Conservation (phyloP, 2,888 invertebrate genomes). For the Apeira syringaria region DNA sequence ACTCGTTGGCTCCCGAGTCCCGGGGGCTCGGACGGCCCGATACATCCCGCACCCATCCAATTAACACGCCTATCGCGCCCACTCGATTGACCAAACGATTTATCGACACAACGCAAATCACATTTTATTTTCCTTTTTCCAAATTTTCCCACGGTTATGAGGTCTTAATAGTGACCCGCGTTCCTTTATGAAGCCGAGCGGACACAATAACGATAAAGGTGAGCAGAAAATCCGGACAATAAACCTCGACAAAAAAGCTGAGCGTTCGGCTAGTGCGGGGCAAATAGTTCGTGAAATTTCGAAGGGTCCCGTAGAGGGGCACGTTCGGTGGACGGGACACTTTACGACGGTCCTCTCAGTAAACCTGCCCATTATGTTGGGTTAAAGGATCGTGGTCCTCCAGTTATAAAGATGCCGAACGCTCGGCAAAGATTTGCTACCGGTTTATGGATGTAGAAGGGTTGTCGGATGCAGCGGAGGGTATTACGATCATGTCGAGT, state of each 20-base stretch:
- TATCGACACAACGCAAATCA: constrained; percentile 54
- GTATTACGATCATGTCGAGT: constrained; percentile 80
- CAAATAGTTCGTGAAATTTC: constrained; percentile 83
- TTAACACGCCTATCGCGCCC: constrained; percentile 76
- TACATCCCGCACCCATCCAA: constrained; percentile 63
- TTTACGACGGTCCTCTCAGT: constrained; percentile 80
- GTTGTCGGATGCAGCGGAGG: constrained; percentile 72
- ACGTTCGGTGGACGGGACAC: constrained; percentile 64
- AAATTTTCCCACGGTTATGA: constrained; percentile 81
- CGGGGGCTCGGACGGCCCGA: constrained; percentile 26
- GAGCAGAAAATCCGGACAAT: constrained; percentile 82
- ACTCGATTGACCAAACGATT: constrained; percentile 68
- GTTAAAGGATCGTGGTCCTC: constrained; percentile 78
- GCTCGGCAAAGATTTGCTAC: constrained; percentile 76
- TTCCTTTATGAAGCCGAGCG: constrained; percentile 80
- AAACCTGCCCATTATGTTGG: constrained; percentile 82
- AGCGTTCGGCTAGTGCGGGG: constrained; percentile 75
- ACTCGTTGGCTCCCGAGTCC: constrained; percentile 43
- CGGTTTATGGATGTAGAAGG: constrained; percentile 80
- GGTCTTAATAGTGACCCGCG: constrained; percentile 77
- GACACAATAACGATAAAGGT: constrained; percentile 83
- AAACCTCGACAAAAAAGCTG: constrained; percentile 80
- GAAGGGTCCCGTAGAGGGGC: constrained; percentile 66
- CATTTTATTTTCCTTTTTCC: constrained; percentile 38
- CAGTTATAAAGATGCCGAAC: constrained; percentile 81